phyloP scores from a whole-genome alignment of 2,797 vertebrate genomes.

The Otolemur crassicaudatus region DNA sequence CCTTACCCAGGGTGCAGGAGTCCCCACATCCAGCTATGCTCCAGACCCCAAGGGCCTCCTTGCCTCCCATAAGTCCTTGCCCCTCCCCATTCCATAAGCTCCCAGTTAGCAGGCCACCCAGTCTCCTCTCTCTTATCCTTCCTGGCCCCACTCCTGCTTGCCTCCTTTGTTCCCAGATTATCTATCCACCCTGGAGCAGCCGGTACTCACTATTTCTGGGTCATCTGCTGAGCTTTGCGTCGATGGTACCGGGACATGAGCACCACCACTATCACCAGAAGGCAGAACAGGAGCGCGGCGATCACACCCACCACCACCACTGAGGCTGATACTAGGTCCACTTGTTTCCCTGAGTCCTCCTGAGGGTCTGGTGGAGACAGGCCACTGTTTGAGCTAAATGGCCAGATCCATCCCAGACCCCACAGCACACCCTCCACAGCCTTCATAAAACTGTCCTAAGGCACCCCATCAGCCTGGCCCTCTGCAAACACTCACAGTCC shows the following conservation, averaged over 20 bases:
- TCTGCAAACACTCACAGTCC: background rate
- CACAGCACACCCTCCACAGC: background rate
- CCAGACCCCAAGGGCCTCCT: background rate
- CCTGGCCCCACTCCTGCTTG: background rate
- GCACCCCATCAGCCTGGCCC: background rate
- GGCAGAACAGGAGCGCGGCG: conserved; percentile 88
- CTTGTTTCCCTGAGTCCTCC: background rate
- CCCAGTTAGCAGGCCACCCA: background rate
- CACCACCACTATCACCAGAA: conserved; percentile 90
- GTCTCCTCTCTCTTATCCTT: background rate
- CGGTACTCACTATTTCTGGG: conserved; percentile 91
- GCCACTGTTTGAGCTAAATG: background rate
- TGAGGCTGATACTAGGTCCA: conserved; percentile 85
- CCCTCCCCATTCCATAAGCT: background rate
- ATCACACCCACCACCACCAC: conserved; percentile 90
- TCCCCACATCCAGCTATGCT: background rate
- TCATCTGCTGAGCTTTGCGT: conserved; percentile 92
- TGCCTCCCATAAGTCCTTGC: background rate
- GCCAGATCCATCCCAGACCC: background rate
- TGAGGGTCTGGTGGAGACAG: conserved; percentile 62
- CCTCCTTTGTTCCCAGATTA: background rate
- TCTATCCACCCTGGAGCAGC: background rate
- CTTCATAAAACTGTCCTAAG: background rate
- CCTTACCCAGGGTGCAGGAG: background rate
- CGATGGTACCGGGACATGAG: conserved; percentile 92